Evolutionary conservation across 92 coral and sea anemone genomes (phyloP), one percentile per base, ranked within the genome.

Genomic region (Porites divaricata): DNA sequence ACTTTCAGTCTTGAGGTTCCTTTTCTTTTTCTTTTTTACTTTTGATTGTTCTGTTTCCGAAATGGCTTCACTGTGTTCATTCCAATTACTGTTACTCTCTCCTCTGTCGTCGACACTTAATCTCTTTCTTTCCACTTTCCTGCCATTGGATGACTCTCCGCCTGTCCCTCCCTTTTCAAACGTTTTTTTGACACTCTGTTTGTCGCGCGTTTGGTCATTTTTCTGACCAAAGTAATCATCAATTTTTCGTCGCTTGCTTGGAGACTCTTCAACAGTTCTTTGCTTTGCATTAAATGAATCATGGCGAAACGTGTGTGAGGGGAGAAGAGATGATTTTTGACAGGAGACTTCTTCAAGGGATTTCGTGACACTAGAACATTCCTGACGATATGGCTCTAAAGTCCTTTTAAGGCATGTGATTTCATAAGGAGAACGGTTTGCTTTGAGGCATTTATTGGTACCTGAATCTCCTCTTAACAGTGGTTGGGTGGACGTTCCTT

Each of bases 191-290:
- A 11, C 14, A 54, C 59, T 9, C 59, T 11, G 59, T 9, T 41
- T 20, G 10, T 9, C 45, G 9, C 12, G 17, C 0, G 16, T 48
- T 1, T 56, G 54, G 23, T 41, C 2, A 20, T 35, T 19, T 20
- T 48, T 24, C 15, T 51, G 25, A 16, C 15, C 9, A n/a, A 45
- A 71, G 58, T 19, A 71, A 15, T 71, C 62, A 11, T n/a, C 77
- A 21, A 72, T 72, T 20, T 52, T 72, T 49, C 77, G 62, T 22
- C 77, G 62, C 62, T 73, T 73, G 62, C 7, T 73, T 9, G 77
- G 77, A 7, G 77, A 73, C 24, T 66, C 70, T 6, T 19, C 9
- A 61, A 19, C 8, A 61, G 9, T 11, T 54, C 1, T 15, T 11
- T 11, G 12, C 59, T 54, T 54, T 8, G 16, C 59, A 54, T 11